Evolutionary conservation across 2,113 vertebrate species (phyloP), one percentile per base, ranked within the genome.

Genomic region (Gobio gobio): DNA sequence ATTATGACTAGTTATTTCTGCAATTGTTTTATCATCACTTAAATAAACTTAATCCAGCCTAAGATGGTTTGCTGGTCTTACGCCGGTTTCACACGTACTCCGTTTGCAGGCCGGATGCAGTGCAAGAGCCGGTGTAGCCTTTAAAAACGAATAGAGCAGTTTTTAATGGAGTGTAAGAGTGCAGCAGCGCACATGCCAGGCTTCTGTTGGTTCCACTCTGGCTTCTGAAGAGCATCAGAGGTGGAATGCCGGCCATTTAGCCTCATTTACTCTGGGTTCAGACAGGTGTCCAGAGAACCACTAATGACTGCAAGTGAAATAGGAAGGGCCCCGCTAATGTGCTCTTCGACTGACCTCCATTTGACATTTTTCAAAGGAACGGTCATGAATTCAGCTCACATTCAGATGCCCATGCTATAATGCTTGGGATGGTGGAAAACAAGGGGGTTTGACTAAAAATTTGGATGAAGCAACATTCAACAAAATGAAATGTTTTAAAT

Each of bases 271-370:
- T 72, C 82, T 36, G 78, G 82, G 75, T 84, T 63, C 72, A 88
- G 85, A 88, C 85, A 86, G 87, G 85, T 88, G 82, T 77, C 33
- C 63, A 20, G 72, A 88, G 87, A 70, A 83, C 59, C 51, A 58
- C 78, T 86, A 88, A 88, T 87, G 88, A 89, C 72, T 87, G 68
- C 14, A 22, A 75, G 78, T 82, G 76, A 80, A 87, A 86, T 73
- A 74, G 75, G 58, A 51, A 47, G 74, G 73, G 24, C 33, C 72
- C 43, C 20, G 10, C 83, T 78, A 83, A 83, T 83, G 82, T 88
- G 85, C 78, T 87, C 88, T 89, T 86, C 83, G 72, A 86, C 86
- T 91, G 89, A 91, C 87, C 90, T 82, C 85, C 84, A 75, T 29
- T 29, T 86, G 87, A 83, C 66, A 49, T 83, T 75, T 86, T 86